Conservation (phyloP, 1,140 invertebrate species). For the Drosophila athabasca region DNA sequence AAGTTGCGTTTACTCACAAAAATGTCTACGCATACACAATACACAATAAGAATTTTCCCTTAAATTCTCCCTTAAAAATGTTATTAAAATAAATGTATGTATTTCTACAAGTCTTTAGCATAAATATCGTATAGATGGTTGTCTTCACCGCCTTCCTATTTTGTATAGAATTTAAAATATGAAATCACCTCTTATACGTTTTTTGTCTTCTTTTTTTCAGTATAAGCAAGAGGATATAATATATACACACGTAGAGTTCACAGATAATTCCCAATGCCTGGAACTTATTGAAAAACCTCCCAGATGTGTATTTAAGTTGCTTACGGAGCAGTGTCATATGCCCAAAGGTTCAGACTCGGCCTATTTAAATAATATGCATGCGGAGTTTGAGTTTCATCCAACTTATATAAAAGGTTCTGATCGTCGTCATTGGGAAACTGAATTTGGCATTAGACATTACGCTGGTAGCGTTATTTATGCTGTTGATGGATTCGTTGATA, state of each 20-base stretch:
- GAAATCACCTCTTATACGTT: background rate
- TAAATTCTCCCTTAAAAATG: too few relatives aligned
- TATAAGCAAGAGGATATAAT: conserved; percentile 94
- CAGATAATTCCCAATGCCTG: conserved; percentile 94
- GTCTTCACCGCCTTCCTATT: too few relatives aligned
- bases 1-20: too few relatives aligned
- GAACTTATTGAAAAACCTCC: conserved; percentile 96
- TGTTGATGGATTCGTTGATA: conserved; percentile 97
- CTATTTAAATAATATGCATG: conserved; percentile 94
- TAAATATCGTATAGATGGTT: too few relatives aligned
- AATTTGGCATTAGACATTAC: conserved; percentile 97
- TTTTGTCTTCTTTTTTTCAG: conserved; percentile 84
- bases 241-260: conserved; percentile 95
- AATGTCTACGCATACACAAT: too few relatives aligned
- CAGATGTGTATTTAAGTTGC: conserved; percentile 92
- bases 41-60: too few relatives aligned
- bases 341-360: conserved; percentile 96
- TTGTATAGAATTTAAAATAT: too few relatives aligned
- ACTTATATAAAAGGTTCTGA: conserved; percentile 95
- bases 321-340: conserved; percentile 97
- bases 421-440: conserved; percentile 94
- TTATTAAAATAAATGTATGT: too few relatives aligned
- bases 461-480: conserved; percentile 97
- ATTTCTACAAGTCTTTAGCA: too few relatives aligned
- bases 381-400: conserved; percentile 93